Base-by-base conservation (phyloP, 2,888 invertebrate species). In the Meteorus cinctellus region DNA sequence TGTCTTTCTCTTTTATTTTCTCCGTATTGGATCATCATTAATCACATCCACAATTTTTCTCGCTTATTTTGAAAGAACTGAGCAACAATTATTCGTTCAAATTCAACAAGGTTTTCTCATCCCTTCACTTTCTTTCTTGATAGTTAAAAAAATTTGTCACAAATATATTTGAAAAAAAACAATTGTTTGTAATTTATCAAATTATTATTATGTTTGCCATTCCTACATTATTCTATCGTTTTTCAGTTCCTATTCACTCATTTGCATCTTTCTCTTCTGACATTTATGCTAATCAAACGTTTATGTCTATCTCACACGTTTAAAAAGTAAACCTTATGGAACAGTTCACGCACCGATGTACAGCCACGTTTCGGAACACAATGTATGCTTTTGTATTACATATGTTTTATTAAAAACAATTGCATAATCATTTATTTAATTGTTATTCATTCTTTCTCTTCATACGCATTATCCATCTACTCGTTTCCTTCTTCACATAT, bases 261-360 rank as follows among this genome's bases (percentile, higher is more conserved):
- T 45, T 36, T 66, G 10, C 62, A 34, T 27, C 51, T 27, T 31
- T 31, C 27, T 59, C 41, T 66, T 36, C 29, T 72, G 45, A 27
- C 55, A 65, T 63, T 63, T 65, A 65, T 41, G 19, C 65, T 65
- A 19, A 65, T 65, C 41, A 12, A 65, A 36, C 41, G 41, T 55
- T 55, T 55, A 55, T 55, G n/a, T 19, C 8, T 0, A 16, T 65
- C 2, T 65, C 65, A 12, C 65, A 65, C n/a, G 12, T 65, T 36
- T 19, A 55, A 65, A 65, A 65, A 65, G 36, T 65, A 41, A 65
- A 65, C 24, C n/a, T 65, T 65, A 65, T 65, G 12, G 36, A 65
- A 36, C 65, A 36, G 65, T 65, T 24, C 65, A 65, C 65, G 65
- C n/a, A 65, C 65, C 65, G 65, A 41, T 65, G 65, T 65, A 41